These are phyloP conservation scores for Agrochola circellaris DNA, from an alignment of 2,888 invertebrate genomes.

Conservation along the genomic window DNA sequence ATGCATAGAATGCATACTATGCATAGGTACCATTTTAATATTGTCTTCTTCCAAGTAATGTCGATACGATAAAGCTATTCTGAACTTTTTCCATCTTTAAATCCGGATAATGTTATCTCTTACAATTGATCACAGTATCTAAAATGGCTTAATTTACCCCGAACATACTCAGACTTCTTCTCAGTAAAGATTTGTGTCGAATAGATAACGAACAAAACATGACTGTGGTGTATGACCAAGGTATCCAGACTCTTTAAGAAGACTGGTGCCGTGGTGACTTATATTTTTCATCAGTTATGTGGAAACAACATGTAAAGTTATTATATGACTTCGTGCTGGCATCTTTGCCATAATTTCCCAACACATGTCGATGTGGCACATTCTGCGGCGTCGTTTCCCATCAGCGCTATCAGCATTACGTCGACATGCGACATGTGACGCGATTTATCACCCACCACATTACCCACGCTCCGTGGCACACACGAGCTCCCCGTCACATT, in stretches of 20 bases:
- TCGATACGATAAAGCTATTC: neutral
- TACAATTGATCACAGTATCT: neutral
- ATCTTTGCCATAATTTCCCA: neutral
- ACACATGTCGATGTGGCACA: conserved; percentile 15
- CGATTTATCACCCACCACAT: conserved; percentile 14
- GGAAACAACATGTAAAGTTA: too few species aligned
- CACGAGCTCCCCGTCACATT: neutral
- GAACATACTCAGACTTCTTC: conserved; percentile 13
- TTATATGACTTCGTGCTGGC: too few species aligned
- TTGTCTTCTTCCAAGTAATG: neutral
- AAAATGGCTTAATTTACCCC: conserved; percentile 1
- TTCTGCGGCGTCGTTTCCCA: neutral
- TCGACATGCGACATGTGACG: conserved; percentile 20
- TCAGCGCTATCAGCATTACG: conserved; percentile 13
- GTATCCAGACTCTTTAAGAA: neutral
- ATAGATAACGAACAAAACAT: neutral
- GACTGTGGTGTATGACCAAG: too few species aligned
- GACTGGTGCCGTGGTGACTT: neutral
- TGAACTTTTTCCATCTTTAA: neutral
- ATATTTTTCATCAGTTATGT: neutral
- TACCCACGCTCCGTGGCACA: neutral
- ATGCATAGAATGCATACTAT: too few species aligned
- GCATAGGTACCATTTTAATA: neutral
- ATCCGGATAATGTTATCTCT: neutral
- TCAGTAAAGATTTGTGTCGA: neutral